Evolutionary conservation across 2,113 vertebrate genomes (phyloP).

Genomic region (Chaetodon auriga): DNA sequence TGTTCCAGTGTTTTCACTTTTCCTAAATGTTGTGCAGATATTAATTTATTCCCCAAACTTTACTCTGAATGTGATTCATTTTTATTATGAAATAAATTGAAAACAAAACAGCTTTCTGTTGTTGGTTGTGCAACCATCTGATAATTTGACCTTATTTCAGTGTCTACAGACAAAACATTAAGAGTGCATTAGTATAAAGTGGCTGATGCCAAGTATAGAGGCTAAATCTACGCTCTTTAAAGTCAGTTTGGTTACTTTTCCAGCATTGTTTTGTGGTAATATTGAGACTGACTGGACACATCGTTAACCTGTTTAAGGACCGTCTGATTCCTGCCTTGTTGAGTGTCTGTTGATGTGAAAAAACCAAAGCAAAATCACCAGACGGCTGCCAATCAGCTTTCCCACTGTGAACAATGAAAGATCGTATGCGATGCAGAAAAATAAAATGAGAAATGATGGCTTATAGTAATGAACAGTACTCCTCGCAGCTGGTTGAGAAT

Average conservation of each 20-base stretch:
- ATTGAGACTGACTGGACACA: background rate
- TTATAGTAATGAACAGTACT: background rate
- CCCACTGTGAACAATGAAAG: background rate
- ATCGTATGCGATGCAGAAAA: background rate
- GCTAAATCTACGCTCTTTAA: background rate
- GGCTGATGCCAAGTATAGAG: background rate
- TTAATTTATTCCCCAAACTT: background rate
- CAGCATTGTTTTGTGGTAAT: background rate
- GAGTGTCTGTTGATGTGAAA: background rate
- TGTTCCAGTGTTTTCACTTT: background rate
- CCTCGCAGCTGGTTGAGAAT: background rate
- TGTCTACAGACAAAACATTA: background rate
- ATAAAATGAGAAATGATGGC: background rate
- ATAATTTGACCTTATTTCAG: background rate
- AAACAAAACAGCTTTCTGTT: too few relatives aligned
- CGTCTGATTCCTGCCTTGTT: background rate
- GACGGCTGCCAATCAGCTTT: background rate
- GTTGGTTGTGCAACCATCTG: background rate
- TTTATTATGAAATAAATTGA: slow-evolving; percentile 13
- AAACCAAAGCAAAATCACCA: background rate
- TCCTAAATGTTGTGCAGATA: background rate
- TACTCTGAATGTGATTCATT: background rate
- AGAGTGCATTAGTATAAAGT: background rate
- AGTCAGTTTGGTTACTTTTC: background rate
- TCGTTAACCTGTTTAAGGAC: background rate